phyloP scores from a whole-genome alignment of 2,113 vertebrate species.

The Euleptes europaea region DNA sequence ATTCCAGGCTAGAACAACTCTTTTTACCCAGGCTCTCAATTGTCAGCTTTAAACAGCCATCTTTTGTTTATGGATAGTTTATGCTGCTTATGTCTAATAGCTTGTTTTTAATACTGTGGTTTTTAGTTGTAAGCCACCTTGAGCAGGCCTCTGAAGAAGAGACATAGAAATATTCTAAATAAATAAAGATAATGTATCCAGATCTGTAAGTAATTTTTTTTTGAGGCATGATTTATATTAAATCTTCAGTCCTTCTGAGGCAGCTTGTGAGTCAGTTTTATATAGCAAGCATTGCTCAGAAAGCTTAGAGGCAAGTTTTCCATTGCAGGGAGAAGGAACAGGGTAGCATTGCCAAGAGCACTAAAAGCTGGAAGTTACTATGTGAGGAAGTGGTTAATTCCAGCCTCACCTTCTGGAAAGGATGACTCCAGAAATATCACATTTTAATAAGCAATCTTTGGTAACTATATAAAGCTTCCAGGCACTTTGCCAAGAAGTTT shows the following conservation, averaged over 20 bases:
- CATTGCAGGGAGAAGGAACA: constrained; percentile 2
- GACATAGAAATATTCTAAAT: not conserved
- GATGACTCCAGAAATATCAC: constrained; percentile 54
- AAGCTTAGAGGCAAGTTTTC: not conserved
- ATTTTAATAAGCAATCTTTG: constrained; percentile 52
- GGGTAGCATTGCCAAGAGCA: constrained; percentile 16
- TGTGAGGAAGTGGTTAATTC: constrained; percentile 57
- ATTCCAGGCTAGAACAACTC: too few species aligned
- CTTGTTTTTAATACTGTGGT: too few species aligned
- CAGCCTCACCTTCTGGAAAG: constrained; percentile 41
- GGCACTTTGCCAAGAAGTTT: constrained; percentile 35
- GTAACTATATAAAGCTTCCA: constrained; percentile 52
- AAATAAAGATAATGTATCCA: not conserved
- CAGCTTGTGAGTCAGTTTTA: not conserved
- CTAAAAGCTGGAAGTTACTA: not conserved
- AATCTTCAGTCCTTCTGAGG: not conserved
- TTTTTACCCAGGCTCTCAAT: too few species aligned
- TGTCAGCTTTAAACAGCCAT: too few species aligned
- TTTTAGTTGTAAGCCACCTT: too few species aligned
- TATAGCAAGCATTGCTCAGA: not conserved
- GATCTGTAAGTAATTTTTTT: not conserved
- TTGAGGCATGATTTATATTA: not conserved
- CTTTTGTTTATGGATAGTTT: too few species aligned
- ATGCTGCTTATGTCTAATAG: too few species aligned
- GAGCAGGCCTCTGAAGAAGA: not conserved